Conservation (phyloP, 2,113 vertebrate species). For the Rhynchopsitta pachyrhyncha region DNA sequence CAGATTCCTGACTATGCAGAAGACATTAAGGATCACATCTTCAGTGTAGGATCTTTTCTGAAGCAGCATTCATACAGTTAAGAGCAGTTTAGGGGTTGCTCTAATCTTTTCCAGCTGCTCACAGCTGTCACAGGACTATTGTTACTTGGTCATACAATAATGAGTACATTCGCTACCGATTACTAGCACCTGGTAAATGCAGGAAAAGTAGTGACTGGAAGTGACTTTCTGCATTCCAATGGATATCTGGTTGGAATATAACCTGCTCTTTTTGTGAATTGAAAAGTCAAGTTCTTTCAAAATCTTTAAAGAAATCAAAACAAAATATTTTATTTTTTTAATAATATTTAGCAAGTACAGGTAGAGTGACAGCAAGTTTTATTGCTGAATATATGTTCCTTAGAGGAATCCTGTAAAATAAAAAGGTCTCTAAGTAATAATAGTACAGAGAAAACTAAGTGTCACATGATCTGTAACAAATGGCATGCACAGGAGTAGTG, state of each 20-base stretch:
- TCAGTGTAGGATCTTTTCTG: not conserved
- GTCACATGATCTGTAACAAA: not conserved
- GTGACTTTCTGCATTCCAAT: not conserved
- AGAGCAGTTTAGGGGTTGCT: not conserved
- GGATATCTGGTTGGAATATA: not conserved
- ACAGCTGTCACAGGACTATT: not conserved
- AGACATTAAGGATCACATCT: not conserved
- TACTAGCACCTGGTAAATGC: not conserved
- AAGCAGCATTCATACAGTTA: not conserved
- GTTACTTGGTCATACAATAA: not conserved
- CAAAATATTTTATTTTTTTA: not conserved
- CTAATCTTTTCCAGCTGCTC: not conserved
- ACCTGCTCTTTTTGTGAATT: not conserved
- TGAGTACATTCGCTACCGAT: not conserved
- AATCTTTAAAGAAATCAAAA: not conserved
- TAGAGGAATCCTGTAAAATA: not conserved
- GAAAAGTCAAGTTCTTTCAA: not conserved
- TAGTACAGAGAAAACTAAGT: not conserved
- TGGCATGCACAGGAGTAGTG: not conserved
- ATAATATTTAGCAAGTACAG: not conserved
- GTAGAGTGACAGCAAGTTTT: not conserved
- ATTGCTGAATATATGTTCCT: not conserved
- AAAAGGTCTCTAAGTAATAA: not conserved
- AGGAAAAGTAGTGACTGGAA: not conserved
- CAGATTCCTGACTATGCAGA: not conserved